Percentiles rank a stretch among this genome's conserved stretches.
phyloP scores from a whole-genome alignment of 2,888 invertebrate genomes.

The Noctua janthe region DNA sequence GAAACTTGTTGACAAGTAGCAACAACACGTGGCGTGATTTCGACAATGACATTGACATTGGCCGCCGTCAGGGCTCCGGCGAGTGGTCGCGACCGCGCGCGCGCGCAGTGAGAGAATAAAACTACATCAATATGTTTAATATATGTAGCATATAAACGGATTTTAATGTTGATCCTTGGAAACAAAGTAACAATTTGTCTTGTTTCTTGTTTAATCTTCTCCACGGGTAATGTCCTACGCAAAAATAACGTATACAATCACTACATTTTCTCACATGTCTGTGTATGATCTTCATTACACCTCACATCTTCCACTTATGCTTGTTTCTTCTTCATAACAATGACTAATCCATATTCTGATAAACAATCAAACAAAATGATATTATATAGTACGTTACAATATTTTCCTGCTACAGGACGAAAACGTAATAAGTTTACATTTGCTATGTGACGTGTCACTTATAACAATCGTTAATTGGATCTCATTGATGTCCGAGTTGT shows the following conservation, averaged over 20 bases:
- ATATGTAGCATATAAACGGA: neutral
- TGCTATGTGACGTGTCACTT: constrained; percentile 51
- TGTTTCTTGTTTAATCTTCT: constrained; percentile 4
- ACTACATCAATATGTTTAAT: constrained; percentile 5
- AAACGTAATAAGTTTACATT: constrained; percentile 44
- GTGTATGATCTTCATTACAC: neutral
- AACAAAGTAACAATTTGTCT: neutral
- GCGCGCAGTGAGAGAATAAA: constrained; percentile 24
- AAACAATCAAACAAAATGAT: constrained; percentile 30
- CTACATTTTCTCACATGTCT: neutral
- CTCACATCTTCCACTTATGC: constrained; percentile 7
- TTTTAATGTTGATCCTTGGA: constrained; percentile 1
- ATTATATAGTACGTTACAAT: constrained; percentile 6
- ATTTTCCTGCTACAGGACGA: constrained; percentile 50
- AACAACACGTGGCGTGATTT: constrained; percentile 74
- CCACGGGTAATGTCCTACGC: neutral
- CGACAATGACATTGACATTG: constrained; percentile 86
- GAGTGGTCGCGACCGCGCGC: constrained; percentile 57
- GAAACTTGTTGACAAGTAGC: constrained; percentile 57
- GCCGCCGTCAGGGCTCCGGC: constrained; percentile 70
- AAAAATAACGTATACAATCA: neutral
- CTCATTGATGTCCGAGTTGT: constrained; percentile 69
- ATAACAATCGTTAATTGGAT: constrained; percentile 68
- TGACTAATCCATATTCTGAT: constrained; percentile 37
- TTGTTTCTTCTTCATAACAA: constrained; percentile 40